Evolutionary conservation across 2,888 invertebrate species (phyloP).

Genomic region (Tyria jacobaeae): DNA sequence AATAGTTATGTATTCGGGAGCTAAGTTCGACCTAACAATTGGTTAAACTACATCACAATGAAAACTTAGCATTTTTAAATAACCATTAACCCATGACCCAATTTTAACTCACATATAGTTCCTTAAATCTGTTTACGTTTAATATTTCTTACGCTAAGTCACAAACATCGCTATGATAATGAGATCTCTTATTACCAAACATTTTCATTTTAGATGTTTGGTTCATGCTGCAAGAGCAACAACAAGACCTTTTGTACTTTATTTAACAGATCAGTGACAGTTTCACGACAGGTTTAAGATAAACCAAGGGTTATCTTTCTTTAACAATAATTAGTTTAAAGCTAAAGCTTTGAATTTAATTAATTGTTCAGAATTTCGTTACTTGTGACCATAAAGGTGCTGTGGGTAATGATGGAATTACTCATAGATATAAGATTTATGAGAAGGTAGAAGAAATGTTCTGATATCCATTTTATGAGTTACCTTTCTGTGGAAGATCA

Average conservation of each 20-base stretch:
- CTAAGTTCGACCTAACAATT: too few relatives aligned
- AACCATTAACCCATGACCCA: neutral
- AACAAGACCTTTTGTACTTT: neutral
- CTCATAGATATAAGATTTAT: conserved; percentile 8
- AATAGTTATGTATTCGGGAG: too few relatives aligned
- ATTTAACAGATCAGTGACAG: conserved; percentile 29
- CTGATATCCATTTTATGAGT: neutral
- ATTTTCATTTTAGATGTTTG: conserved; percentile 7
- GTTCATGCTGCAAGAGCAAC: neutral
- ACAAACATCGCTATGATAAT: conserved; percentile 12
- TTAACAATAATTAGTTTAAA: conserved; percentile 48
- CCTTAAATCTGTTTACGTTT: conserved; percentile 7
- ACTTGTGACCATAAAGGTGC: conserved; percentile 10
- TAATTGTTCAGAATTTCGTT: conserved; percentile 28
- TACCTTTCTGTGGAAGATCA: too few relatives aligned
- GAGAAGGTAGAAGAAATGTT: neutral
- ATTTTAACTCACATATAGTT: neutral
- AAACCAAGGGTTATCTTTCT: conserved; percentile 41
- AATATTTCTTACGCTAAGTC: conserved; percentile 24
- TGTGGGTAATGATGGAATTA: neutral
- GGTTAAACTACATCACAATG: neutral
- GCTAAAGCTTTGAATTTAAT: conserved; percentile 48
- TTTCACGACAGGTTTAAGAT: conserved; percentile 46
- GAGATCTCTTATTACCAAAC: neutral
- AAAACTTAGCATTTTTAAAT: neutral